Base-by-base conservation (phyloP, 2,888 invertebrate species). In the Eulithis testata region DNA sequence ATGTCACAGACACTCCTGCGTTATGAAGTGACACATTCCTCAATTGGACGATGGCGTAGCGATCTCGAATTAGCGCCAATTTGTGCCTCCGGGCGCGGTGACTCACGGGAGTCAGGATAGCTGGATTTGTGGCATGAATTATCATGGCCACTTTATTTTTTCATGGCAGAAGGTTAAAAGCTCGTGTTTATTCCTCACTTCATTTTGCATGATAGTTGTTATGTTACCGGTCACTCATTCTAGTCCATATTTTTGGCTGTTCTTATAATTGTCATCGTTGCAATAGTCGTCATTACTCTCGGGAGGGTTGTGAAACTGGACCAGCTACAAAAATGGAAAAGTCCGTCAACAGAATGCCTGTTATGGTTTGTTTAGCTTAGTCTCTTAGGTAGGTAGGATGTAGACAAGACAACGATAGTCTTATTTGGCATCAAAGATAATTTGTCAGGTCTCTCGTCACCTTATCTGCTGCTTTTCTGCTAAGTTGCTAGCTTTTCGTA, bases 61-160 rank as follows among this genome's bases (percentile, higher is more conserved):
- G 81, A 87, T 88, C 89, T 88, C 89, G 81, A 92, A 92, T 93
- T 92, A 92, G 89, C 90, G 82, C 85, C 90, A 93, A 93, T 93
- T 92, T 89, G 82, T 83, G 88, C 84, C 90, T 87, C 91, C 88
- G 88, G 77, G 84, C 86, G 87, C 88, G 49, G 78, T 91, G 91
- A 92, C 79, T 75, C 75, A 75, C 76, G 68, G 65, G 69, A 66
- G 58, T 47, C 56, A 45, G 64, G 64, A 64, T 60, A 55, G 55
- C 51, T 63, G 62, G 56, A 55, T 59, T 54, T 49, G 21, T 11
- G 8, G 4, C 21, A 49, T 49, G 49, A 49, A 49, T 21, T 47
- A 47, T 14, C 21, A 21, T 49, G 49, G 21, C 8, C 14, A 14
- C 8, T 47, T 14, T 47, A 47, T 47, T 7, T 14, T 47, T 47